Evolutionary conservation across 2,888 invertebrate genomes (phyloP), one percentile per base, ranked within the genome.

Genomic region (Cetonia aurata): DNA sequence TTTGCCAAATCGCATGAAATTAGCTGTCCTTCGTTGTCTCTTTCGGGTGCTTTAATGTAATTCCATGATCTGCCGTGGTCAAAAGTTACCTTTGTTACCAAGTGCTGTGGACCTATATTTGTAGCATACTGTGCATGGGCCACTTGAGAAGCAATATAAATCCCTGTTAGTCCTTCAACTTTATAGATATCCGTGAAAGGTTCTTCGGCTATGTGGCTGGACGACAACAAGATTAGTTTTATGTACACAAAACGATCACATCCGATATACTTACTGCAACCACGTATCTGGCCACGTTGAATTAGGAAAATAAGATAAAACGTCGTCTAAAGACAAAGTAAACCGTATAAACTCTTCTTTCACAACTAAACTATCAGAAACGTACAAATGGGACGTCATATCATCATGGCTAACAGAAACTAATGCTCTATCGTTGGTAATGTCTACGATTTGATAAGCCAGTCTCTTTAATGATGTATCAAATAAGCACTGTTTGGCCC

Each of bases 1-100:
- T 89, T 88, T 60, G 86, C 88, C 59, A 85, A 78, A 55, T 88
- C 85, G 80, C 95, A 95, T 76, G 88, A 88, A 46, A 92, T 86
- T 13, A 88, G 87, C 52, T 77, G 77, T 1, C 93, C 93, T 84
- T 90, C 85, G 65, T 90, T 88, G 80, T 94, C 93, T 33, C 86
- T 85, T 25, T 86, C 85, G 0, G 96, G 96, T 0, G 95, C 90
- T 70, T 88, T 88, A 55, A 96, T 88, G 0, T 88, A 88, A 0
- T 89, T 88, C 97, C 96, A 97, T 6, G 91, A 90, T 60, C 90
- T 92, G 1, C 97, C 97, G 80, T 95, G 93, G 83, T 96, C 95
- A 82, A 91, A 96, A 0, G 95, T 93, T 68, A 96, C 95, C 65
- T 93, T 83, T 0, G 95, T 93, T 0, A 90, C 86, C 57, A 96